phyloP scores from a whole-genome alignment of 2,888 invertebrate species.

The Apamea epomidion region DNA sequence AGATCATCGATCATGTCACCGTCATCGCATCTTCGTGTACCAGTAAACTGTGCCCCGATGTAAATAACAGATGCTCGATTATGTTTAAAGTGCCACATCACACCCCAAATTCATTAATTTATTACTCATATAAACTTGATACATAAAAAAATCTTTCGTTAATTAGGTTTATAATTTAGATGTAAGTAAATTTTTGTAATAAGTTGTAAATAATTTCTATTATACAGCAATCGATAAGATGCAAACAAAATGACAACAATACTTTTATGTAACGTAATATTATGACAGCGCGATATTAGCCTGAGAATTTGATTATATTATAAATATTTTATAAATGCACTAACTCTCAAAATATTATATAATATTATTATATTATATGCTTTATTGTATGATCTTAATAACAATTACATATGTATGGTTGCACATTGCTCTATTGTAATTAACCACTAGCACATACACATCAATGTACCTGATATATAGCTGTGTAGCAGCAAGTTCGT shows the following conservation, averaged over 20 bases:
- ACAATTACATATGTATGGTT: slow-evolving; percentile 50
- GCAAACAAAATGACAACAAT: slow-evolving; percentile 71
- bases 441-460: slow-evolving; percentile 67
- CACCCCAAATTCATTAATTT: slow-evolving; percentile 88
- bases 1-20: slow-evolving; percentile 73
- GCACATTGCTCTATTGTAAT: slow-evolving; percentile 54
- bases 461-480: slow-evolving; percentile 73
- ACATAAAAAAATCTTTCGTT: slow-evolving; percentile 83
- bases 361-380: slow-evolving; percentile 47
- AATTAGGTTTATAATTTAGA: slow-evolving; percentile 86
- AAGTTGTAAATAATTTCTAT: slow-evolving; percentile 88
- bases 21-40: slow-evolving; percentile 69
- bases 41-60: slow-evolving; percentile 71
- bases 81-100: slow-evolving; percentile 83
- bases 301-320: slow-evolving; percentile 29
- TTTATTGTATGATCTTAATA: slow-evolving; percentile 47
- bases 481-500: slow-evolving; percentile 50
- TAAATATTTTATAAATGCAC: slow-evolving; percentile 50
- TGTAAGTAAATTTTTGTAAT: slow-evolving; percentile 81
- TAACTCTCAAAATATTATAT: slow-evolving; percentile 49
- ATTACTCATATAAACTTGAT: slow-evolving; percentile 86
- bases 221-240: slow-evolving; percentile 68
- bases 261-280: slow-evolving; percentile 61
- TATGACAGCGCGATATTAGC: slow-evolving; percentile 39
- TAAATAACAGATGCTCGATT: slow-evolving; percentile 79